Percentiles rank a stretch among this genome's conserved stretches.
phyloP scores from a whole-genome alignment of 2,113 vertebrate genomes.

The Notothenia coriiceps region DNA sequence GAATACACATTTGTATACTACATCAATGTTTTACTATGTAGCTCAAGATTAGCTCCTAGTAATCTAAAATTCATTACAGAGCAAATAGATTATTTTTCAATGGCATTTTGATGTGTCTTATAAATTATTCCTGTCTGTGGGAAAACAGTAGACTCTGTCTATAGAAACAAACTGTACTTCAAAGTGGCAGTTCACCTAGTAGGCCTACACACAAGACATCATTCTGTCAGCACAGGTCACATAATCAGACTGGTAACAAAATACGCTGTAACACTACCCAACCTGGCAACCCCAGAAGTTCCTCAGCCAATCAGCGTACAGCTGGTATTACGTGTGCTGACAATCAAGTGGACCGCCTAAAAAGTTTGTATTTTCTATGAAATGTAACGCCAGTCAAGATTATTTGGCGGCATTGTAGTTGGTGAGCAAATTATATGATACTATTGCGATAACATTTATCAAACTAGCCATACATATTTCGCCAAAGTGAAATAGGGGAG shows the following conservation, averaged over 20 bases:
- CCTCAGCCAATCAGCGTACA: constrained; percentile 60
- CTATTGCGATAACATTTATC: neutral
- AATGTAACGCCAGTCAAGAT: neutral
- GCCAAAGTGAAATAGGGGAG: accelerated
- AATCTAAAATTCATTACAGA: neutral
- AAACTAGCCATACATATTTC: neutral
- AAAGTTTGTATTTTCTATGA: neutral
- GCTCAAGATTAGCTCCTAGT: neutral
- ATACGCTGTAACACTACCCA: neutral
- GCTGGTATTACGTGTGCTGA: neutral
- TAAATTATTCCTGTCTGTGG: neutral
- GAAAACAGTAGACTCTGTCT: neutral
- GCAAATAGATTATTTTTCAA: neutral
- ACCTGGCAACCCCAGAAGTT: neutral
- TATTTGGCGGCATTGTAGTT: neutral
- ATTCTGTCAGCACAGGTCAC: neutral
- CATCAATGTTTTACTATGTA: neutral
- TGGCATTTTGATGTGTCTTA: neutral
- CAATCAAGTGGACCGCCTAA: neutral
- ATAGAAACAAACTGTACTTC: neutral
- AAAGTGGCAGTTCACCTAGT: neutral
- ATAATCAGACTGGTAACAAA: neutral
- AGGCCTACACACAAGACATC: neutral
- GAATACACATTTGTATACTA: neutral
- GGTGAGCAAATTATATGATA: neutral